A percentile compares a stretch with the other conserved stretches of the same genome.
Evolutionary conservation across 2,113 vertebrate genomes (phyloP).

Genomic region (Hiodon tergisus): DNA sequence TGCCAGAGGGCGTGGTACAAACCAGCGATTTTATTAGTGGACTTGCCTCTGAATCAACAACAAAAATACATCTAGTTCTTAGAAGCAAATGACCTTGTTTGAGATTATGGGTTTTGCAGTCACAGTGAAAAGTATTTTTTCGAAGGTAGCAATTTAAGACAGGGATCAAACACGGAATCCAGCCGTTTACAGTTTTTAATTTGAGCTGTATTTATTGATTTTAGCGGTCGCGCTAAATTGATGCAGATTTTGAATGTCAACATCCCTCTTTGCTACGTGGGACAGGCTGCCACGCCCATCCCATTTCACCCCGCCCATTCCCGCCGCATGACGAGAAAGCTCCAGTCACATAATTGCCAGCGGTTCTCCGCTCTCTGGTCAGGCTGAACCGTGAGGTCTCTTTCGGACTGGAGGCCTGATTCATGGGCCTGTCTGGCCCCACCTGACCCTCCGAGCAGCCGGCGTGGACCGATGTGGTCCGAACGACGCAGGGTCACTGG

Average conservation of each 20-base stretch:
- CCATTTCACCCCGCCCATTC: too few relatives aligned
- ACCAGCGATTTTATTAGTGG: too few relatives aligned
- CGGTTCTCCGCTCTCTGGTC: not conserved
- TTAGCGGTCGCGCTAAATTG: too few relatives aligned
- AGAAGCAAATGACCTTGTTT: slow-evolving; percentile 51
- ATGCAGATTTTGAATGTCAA: too few relatives aligned
- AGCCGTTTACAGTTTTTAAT: not conserved
- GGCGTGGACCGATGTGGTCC: not conserved
- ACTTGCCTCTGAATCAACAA: not conserved
- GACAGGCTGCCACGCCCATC: too few relatives aligned
- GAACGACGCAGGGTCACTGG: not conserved
- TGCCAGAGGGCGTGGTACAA: not conserved
- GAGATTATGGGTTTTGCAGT: slow-evolving; percentile 30
- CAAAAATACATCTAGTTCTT: not conserved
- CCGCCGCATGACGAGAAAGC: too few relatives aligned
- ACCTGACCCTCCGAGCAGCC: not conserved
- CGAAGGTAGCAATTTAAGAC: too few relatives aligned
- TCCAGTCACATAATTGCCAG: too few relatives aligned
- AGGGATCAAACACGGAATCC: not conserved
- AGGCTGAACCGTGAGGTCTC: not conserved
- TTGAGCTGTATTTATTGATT: too few relatives aligned
- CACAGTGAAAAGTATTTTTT: slow-evolving; percentile 15
- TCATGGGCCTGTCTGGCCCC: not conserved
- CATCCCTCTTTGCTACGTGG: too few relatives aligned
- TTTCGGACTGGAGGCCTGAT: not conserved